A percentile compares a stretch with the other conserved stretches of the same genome.
Conservation (phyloP, 1,140 invertebrate genomes). For the Neoseiulus cucumeris region DNA sequence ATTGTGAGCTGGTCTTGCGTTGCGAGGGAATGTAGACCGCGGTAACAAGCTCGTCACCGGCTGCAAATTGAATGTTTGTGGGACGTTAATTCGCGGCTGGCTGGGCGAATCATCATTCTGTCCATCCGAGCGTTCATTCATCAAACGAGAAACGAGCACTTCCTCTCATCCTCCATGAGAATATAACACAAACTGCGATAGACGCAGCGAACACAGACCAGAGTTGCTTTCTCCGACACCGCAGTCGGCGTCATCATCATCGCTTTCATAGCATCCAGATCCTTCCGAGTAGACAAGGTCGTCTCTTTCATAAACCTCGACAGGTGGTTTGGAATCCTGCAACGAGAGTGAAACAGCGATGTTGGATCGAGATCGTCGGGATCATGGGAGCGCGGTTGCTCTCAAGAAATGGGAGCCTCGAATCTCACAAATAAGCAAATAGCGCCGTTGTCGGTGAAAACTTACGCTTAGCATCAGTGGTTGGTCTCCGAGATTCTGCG, state of each 20-base stretch:
- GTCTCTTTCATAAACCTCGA: slow-evolving; percentile 13
- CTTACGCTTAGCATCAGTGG: background rate
- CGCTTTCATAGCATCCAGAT: slow-evolving; percentile 25
- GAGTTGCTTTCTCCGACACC: slow-evolving; percentile 22
- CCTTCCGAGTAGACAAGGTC: slow-evolving; percentile 15
- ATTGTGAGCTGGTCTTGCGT: background rate
- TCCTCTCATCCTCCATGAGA: too few relatives aligned
- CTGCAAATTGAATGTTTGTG: too few relatives aligned
- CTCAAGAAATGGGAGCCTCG: too few relatives aligned
- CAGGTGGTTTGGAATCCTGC: slow-evolving; percentile 12
- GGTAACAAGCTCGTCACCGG: background rate
- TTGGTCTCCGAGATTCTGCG: background rate
- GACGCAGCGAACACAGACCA: background rate
- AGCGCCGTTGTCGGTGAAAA: too few relatives aligned
- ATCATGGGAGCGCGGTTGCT: too few relatives aligned
- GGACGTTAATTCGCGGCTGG: too few relatives aligned
- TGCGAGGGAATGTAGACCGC: slow-evolving; percentile 4
- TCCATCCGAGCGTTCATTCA: too few relatives aligned
- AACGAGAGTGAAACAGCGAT: background rate
- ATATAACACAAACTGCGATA: too few relatives aligned
- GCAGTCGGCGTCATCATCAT: slow-evolving; percentile 23
- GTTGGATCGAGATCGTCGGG: too few relatives aligned
- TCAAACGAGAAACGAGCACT: too few relatives aligned
- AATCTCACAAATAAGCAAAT: too few relatives aligned
- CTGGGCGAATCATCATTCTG: too few relatives aligned